phyloP scores from a whole-genome alignment of 2,888 invertebrate genomes.

The Synanthedon myopaeformis region DNA sequence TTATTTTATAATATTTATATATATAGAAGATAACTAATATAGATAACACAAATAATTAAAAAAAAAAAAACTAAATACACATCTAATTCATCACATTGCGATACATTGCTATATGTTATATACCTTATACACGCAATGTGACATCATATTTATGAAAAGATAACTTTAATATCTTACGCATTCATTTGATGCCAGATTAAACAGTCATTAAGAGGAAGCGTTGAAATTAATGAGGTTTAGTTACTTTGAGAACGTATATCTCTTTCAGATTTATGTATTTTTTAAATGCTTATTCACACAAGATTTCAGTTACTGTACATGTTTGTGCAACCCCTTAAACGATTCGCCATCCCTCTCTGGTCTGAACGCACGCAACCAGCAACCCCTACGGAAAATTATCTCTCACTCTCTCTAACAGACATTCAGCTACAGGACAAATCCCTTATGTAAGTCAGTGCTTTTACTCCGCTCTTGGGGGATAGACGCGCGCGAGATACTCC shows the following conservation, averaged over 20 bases:
- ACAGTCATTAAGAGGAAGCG: slow-evolving; percentile 31
- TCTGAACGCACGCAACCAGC: slow-evolving; percentile 31
- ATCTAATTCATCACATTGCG: too few relatives aligned
- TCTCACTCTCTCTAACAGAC: slow-evolving; percentile 41
- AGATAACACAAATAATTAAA: too few relatives aligned
- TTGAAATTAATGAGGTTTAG: slow-evolving; percentile 15
- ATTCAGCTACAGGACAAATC: slow-evolving; percentile 47
- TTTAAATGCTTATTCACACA: slow-evolving; percentile 65
- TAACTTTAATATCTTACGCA: slow-evolving; percentile 2
- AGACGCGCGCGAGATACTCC: slow-evolving; percentile 29
- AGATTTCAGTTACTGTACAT: slow-evolving; percentile 39
- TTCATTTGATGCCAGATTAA: slow-evolving; percentile 32
- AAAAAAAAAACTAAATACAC: too few relatives aligned
- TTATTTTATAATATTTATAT: too few relatives aligned
- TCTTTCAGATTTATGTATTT: slow-evolving; percentile 52
- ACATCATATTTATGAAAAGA: background rate
- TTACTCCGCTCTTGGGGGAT: slow-evolving; percentile 18
- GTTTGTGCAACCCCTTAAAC: slow-evolving; percentile 36
- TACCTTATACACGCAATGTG: background rate
- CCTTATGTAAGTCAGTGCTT: slow-evolving; percentile 69
- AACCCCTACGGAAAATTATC: slow-evolving; percentile 41
- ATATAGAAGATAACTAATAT: too few relatives aligned
- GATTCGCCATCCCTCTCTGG: slow-evolving; percentile 48
- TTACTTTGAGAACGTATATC: slow-evolving; percentile 31
- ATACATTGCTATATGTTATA: background rate